These are phyloP conservation scores for Xyrauchen texanus DNA, from an alignment of 2,113 vertebrate species.

Conservation along the genomic window DNA sequence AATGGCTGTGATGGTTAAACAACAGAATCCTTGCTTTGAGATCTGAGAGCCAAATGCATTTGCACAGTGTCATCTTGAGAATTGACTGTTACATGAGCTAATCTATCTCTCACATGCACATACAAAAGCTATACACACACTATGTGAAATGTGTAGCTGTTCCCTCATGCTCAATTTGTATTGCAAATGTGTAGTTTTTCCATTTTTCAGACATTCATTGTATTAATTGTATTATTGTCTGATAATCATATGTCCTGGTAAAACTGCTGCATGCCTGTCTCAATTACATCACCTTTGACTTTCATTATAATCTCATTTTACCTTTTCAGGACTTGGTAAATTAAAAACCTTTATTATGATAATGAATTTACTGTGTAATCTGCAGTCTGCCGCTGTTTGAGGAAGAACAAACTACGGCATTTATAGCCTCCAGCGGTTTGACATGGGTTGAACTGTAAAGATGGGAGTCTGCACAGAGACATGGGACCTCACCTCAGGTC, in stretches of 20 bases:
- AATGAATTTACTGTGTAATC: constrained; percentile 30
- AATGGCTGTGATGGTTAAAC: neutral
- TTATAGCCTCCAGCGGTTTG: neutral
- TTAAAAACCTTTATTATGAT: constrained; percentile 36
- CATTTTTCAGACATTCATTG: constrained; percentile 24
- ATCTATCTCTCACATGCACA: constrained; percentile 11
- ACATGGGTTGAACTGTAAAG: constrained; percentile 8
- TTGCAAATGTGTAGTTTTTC: constrained; percentile 2
- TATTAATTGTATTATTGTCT: constrained; percentile 31
- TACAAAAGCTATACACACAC: neutral
- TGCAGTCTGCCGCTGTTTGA: constrained; percentile 12
- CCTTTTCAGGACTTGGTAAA: constrained; percentile 15
- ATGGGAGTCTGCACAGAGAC: neutral
- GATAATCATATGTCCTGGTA: constrained; percentile 13
- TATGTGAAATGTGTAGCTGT: neutral
- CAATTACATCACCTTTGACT: constrained; percentile 35
- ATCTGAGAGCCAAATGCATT: constrained; percentile 11
- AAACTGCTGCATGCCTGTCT: neutral
- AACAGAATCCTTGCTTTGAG: neutral
- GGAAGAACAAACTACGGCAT: constrained; percentile 24
- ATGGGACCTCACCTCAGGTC: neutral
- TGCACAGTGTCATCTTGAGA: constrained; percentile 12
- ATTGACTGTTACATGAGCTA: constrained; percentile 23
- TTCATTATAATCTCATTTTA: constrained; percentile 24
- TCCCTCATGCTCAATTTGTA: constrained; percentile 25